Conservation (phyloP, 2,888 invertebrate genomes). For the Pachliopta kotzebuea region DNA sequence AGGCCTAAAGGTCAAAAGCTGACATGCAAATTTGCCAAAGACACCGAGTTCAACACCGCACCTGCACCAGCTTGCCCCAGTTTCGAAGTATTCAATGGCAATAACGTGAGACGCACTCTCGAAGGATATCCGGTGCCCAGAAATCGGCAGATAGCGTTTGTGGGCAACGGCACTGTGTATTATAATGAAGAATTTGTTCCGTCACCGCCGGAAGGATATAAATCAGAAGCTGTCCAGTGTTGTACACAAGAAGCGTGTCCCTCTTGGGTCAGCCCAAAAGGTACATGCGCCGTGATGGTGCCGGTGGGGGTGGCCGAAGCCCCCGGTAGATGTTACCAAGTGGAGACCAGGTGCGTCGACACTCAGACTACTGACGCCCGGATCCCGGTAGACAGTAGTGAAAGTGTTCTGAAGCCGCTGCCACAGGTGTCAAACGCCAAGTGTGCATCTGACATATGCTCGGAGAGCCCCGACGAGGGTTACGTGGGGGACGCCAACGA, state of each 20-base stretch:
- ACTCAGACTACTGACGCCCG: slow-evolving; percentile 81
- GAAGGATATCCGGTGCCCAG: slow-evolving; percentile 88
- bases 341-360: slow-evolving; percentile 81
- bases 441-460: slow-evolving; percentile 77
- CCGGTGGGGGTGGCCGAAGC: slow-evolving; percentile 69
- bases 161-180: slow-evolving; percentile 71
- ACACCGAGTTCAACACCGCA: slow-evolving; percentile 71
- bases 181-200: slow-evolving; percentile 82
- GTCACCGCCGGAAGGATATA: slow-evolving; percentile 86
- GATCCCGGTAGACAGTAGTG: slow-evolving; percentile 63
- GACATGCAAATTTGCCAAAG: slow-evolving; percentile 73
- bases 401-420: slow-evolving; percentile 64
- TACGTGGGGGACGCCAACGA: slow-evolving; percentile 91
- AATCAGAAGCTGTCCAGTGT: slow-evolving; percentile 79
- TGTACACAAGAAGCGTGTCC: slow-evolving; percentile 70
- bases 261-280: slow-evolving; percentile 73
- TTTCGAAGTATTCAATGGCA: slow-evolving; percentile 68
- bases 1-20: slow-evolving; percentile 80
- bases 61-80: slow-evolving; percentile 61
- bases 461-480: slow-evolving; percentile 93
- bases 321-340: slow-evolving; percentile 73
- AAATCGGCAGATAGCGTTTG: slow-evolving; percentile 73
- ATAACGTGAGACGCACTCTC: slow-evolving; percentile 86
- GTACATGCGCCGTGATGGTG: slow-evolving; percentile 77
- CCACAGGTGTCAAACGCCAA: slow-evolving; percentile 73